Percentiles rank a stretch among this genome's conserved stretches.
phyloP scores from a whole-genome alignment of 2,113 vertebrate species.

The Siphamia tubifer region DNA sequence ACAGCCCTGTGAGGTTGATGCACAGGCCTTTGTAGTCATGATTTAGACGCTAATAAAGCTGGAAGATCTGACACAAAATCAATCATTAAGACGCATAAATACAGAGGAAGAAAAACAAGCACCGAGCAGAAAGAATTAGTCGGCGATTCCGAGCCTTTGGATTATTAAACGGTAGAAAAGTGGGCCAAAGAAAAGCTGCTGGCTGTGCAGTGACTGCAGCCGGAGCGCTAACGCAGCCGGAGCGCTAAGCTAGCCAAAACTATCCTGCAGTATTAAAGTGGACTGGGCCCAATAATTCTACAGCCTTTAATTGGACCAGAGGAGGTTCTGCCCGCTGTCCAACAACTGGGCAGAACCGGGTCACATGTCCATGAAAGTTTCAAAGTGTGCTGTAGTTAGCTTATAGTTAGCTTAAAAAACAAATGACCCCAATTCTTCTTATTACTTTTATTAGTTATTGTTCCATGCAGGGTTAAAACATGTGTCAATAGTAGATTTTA shows the following conservation, averaged over 20 bases:
- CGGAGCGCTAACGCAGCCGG: constrained; percentile 24
- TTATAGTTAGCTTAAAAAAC: too few species aligned
- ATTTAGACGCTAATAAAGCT: constrained; percentile 36
- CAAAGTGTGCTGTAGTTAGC: too few species aligned
- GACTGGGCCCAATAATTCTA: too few species aligned
- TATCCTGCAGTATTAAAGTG: constrained; percentile 22
- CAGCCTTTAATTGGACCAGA: too few species aligned
- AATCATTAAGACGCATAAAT: constrained; percentile 20
- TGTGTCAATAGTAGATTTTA: too few species aligned
- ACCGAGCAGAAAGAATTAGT: constrained; percentile 4
- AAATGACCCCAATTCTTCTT: too few species aligned
- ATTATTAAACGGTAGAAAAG: constrained; percentile 58
- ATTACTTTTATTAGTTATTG: too few species aligned
- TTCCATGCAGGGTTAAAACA: too few species aligned
- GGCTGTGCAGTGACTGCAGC: constrained; percentile 8
- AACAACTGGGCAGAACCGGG: too few species aligned
- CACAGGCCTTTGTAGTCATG: constrained; percentile 15
- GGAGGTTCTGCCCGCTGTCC: too few species aligned
- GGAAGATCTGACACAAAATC: constrained; percentile 29
- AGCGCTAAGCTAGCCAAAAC: constrained; percentile 32
- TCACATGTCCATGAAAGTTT: too few species aligned
- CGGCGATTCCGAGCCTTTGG: constrained; percentile 14
- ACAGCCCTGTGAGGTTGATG: constrained; percentile 8
- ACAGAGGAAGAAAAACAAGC: neutral
- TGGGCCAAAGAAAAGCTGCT: constrained; percentile 19